Conservation (phyloP, 2,113 vertebrate genomes). For the Cyanistes caeruleus region DNA sequence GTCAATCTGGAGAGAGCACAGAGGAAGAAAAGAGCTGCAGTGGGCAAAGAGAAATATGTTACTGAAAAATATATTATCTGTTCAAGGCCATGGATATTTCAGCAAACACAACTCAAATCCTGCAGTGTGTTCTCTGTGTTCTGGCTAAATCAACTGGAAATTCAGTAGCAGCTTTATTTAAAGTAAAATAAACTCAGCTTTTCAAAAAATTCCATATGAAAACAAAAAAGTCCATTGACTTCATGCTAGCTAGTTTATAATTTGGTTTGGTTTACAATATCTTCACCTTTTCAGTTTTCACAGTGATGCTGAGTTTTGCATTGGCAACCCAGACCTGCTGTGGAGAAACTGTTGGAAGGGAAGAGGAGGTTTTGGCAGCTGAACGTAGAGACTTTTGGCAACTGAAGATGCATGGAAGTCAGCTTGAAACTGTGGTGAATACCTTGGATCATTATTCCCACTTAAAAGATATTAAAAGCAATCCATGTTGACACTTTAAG, state of each 20-base stretch:
- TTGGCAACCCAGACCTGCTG: constrained; percentile 25
- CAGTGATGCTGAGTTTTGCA: constrained; percentile 2
- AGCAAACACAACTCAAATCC: constrained; percentile 30
- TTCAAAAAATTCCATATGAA: constrained; percentile 21
- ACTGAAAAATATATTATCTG: constrained; percentile 59
- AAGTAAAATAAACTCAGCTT: constrained; percentile 52
- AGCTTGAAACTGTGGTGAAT: background rate
- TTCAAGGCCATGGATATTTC: constrained; percentile 26
- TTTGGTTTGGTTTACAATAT: constrained; percentile 26
- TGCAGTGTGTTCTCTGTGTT: background rate
- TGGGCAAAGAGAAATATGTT: constrained; percentile 15
- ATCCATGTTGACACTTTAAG: background rate
- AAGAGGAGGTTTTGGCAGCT: constrained; percentile 41
- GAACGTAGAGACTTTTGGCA: constrained; percentile 15
- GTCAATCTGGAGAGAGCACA: constrained; percentile 12
- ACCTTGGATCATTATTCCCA: constrained; percentile 16
- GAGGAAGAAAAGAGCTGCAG: background rate
- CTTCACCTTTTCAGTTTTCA: constrained; percentile 49
- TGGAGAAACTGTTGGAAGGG: constrained; percentile 37
- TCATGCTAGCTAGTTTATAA: background rate
- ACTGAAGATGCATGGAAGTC: background rate
- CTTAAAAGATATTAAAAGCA: constrained; percentile 30
- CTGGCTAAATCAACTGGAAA: constrained; percentile 50
- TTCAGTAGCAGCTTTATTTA: constrained; percentile 47
- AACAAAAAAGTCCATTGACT: constrained; percentile 42